Percentiles rank a stretch among this genome's conserved stretches.
Evolutionary conservation across 2,888 invertebrate genomes (phyloP).

Genomic region (Pyrocoelia pectoralis): DNA sequence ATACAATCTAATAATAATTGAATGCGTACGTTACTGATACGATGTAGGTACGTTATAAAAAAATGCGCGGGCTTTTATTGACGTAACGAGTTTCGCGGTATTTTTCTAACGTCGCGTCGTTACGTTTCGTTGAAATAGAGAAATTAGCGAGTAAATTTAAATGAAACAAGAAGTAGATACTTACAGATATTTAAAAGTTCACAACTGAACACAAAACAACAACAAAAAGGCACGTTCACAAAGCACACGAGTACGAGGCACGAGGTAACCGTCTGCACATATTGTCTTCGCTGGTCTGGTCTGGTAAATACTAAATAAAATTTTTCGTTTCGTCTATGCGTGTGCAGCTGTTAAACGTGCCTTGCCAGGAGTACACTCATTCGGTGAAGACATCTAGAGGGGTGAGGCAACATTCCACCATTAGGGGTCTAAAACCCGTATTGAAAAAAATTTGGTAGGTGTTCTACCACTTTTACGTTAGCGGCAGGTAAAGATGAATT

Average conservation of each 20-base stretch:
- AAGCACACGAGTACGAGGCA: neutral
- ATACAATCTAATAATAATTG: neutral
- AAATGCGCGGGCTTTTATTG: slow-evolving; percentile 7
- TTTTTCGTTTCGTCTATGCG: slow-evolving; percentile 4
- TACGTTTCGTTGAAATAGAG: too few relatives aligned
- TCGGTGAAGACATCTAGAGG: slow-evolving; percentile 21
- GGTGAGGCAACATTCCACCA: slow-evolving; percentile 28
- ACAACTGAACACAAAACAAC: slow-evolving; percentile 1
- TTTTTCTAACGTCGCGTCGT: neutral
- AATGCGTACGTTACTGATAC: neutral
- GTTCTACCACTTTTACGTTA: slow-evolving; percentile 26
- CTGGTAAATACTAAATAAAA: slow-evolving; percentile 27
- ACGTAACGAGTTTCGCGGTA: neutral
- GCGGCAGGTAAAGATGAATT: slow-evolving; percentile 28
- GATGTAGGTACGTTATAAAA: neutral
- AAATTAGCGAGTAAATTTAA: too few relatives aligned
- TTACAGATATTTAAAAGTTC: slow-evolving; percentile 1
- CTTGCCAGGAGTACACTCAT: slow-evolving; percentile 4
- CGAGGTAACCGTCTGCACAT: slow-evolving; percentile 11
- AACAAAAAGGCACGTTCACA: slow-evolving; percentile 6
- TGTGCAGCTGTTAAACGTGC: slow-evolving; percentile 25
- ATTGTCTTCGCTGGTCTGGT: slow-evolving; percentile 24
- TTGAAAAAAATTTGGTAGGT: slow-evolving; percentile 26
- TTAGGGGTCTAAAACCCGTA: slow-evolving; percentile 30
- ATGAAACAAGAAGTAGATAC: neutral